Evolutionary conservation across 2,888 invertebrate species (phyloP).

Genomic region (Cacoxenus indagator): DNA sequence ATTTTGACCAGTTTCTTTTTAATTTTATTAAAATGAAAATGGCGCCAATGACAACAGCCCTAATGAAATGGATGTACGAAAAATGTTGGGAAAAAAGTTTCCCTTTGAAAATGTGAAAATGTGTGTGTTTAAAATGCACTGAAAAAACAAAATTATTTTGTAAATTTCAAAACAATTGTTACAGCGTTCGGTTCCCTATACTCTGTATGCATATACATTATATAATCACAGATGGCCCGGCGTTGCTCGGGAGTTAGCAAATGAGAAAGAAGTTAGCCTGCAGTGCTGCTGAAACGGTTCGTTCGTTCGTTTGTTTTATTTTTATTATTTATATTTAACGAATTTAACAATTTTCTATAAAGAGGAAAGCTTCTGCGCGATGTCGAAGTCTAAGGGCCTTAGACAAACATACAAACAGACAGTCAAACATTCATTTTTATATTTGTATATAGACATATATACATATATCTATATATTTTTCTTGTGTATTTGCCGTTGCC

Average conservation of each 20-base stretch:
- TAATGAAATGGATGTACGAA: conserved; percentile 29
- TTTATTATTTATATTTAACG: conserved; percentile 27
- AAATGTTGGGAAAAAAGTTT: conserved; percentile 23
- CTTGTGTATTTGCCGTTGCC: conserved; percentile 20
- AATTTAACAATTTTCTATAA: too few relatives aligned
- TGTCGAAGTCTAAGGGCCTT: too few relatives aligned
- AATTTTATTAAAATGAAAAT: conserved; percentile 24
- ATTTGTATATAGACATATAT: neutral
- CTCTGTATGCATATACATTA: neutral
- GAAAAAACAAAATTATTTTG: conserved; percentile 30
- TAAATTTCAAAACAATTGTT: conserved; percentile 58
- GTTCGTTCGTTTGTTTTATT: neutral
- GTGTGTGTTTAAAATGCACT: neutral
- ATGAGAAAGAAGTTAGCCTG: too few relatives aligned
- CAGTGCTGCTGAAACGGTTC: too few relatives aligned
- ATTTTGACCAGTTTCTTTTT: conserved; percentile 21
- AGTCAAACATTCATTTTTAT: too few relatives aligned
- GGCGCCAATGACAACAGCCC: conserved; percentile 51
- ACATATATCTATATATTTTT: neutral
- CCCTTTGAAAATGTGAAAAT: too few relatives aligned
- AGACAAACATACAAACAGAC: too few relatives aligned
- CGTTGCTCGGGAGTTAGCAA: too few relatives aligned
- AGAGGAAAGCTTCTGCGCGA: too few relatives aligned
- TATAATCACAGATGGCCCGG: too few relatives aligned
- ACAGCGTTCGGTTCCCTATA: conserved; percentile 25